These are phyloP conservation scores for Gallinago undulata DNA, from an alignment of 2,113 vertebrate species.

Conservation along the genomic window DNA sequence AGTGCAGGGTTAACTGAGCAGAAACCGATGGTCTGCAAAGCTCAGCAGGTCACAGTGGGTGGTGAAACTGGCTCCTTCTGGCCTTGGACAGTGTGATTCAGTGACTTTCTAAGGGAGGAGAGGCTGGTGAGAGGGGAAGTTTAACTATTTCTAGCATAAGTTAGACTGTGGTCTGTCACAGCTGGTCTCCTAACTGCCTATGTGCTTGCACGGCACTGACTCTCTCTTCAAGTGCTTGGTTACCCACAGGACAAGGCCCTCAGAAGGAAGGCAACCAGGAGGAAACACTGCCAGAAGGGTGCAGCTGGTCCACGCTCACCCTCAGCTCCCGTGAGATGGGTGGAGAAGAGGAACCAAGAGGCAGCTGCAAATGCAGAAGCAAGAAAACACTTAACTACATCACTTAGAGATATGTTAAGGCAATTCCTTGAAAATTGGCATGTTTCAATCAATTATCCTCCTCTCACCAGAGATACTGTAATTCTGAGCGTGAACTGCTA, in stretches of 20 bases:
- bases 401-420: not conserved
- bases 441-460: not conserved
- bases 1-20: not conserved
- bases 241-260: not conserved
- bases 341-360: not conserved
- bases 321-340: rapidly evolving
- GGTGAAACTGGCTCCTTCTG: not conserved
- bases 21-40: not conserved
- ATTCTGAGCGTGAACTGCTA: not conserved
- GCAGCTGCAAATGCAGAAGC: not conserved
- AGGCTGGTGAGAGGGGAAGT: not conserved
- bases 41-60: not conserved
- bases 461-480: not conserved
- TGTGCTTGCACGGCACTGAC: not conserved
- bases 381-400: not conserved
- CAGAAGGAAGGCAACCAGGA: not conserved
- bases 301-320: rapidly evolving
- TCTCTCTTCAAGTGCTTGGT: not conserved
- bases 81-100: not conserved
- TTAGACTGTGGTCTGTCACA: not conserved
- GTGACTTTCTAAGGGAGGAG: not conserved
- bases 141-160: not conserved
- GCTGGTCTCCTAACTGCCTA: not conserved
- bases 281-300: not conserved
- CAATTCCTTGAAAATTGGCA: not conserved